Percentiles rank a stretch among this genome's conserved stretches.
Evolutionary conservation across 1,140 invertebrate genomes (phyloP).

Genomic region (Listronotus bonariensis): DNA sequence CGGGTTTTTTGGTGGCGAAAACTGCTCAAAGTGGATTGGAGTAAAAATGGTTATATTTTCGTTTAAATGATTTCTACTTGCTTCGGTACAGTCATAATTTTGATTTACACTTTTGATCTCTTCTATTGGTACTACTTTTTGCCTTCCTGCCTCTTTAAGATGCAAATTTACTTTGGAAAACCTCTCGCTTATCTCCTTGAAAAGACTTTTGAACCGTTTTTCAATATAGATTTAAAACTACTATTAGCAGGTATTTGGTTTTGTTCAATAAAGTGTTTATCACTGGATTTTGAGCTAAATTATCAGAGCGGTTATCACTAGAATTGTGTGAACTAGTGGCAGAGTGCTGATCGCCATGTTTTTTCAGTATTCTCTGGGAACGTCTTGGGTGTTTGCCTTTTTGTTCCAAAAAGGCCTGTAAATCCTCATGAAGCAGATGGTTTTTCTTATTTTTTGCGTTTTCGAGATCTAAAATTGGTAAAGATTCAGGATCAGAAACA

Average conservation of each 20-base stretch:
- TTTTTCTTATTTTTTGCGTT: conserved; percentile 4
- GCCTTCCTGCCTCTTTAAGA: not conserved
- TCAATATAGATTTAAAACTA: conserved; percentile 3
- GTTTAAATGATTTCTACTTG: not conserved
- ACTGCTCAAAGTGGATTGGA: not conserved
- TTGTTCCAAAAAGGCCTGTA: conserved; percentile 8
- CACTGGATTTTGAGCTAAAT: too few species aligned
- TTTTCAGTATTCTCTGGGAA: conserved; percentile 21
- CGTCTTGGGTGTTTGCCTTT: conserved; percentile 11
- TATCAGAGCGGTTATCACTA: too few species aligned
- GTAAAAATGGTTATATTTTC: not conserved
- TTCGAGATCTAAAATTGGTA: conserved; percentile 8
- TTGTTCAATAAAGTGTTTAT: too few species aligned
- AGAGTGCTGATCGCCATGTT: conserved; percentile 3
- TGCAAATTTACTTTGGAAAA: not conserved
- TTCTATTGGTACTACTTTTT: not conserved
- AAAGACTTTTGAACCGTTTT: conserved; percentile 37
- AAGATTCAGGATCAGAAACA: too few species aligned
- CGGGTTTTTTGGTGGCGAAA: not conserved
- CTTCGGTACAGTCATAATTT: too few species aligned
- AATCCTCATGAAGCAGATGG: not conserved
- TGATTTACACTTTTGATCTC: not conserved
- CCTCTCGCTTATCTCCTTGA: conserved; percentile 28
- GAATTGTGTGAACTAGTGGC: not conserved
- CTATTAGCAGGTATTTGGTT: too few species aligned